phyloP scores from a whole-genome alignment of 2,888 invertebrate genomes.

The Drosophila phalerata region DNA sequence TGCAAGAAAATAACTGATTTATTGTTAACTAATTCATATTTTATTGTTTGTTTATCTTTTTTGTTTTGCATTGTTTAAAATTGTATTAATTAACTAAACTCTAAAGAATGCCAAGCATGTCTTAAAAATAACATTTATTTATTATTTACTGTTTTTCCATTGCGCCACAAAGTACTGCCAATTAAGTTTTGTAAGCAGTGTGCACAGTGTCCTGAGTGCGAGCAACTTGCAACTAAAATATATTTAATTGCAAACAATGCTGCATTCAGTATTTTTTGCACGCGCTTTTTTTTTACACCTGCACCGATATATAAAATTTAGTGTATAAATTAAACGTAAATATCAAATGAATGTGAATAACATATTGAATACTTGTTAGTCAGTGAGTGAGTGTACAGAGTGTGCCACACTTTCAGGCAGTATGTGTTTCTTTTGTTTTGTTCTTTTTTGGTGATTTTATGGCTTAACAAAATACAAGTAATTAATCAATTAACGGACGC shows the following conservation, averaged over 20 bases:
- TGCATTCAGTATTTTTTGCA: conserved; percentile 15
- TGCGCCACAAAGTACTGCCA: conserved; percentile 37
- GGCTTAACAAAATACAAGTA: conserved; percentile 8
- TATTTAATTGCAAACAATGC: conserved; percentile 6
- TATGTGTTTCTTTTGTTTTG: conserved; percentile 37
- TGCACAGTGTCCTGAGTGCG: conserved; percentile 52
- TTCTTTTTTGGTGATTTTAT: neutral
- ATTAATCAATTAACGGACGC: conserved; percentile 43
- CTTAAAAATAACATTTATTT: conserved; percentile 47
- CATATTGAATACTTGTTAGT: conserved; percentile 1
- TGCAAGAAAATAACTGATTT: conserved; percentile 34
- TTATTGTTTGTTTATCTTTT: conserved; percentile 12
- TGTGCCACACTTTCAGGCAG: conserved; percentile 55
- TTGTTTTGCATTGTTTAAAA: conserved; percentile 2
- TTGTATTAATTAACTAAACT: conserved; percentile 40
- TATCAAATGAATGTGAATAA: conserved; percentile 15
- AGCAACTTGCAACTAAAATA: conserved; percentile 33
- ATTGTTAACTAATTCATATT: conserved; percentile 31
- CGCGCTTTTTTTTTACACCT: conserved; percentile 59
- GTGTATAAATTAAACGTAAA: conserved; percentile 26
- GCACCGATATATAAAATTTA: conserved; percentile 73
- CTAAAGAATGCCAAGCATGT: conserved; percentile 72
- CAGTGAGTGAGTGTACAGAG: conserved; percentile 12
- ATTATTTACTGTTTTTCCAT: conserved; percentile 18
- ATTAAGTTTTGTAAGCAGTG: conserved; percentile 25